Evolutionary conservation across 2,797 vertebrate genomes (phyloP), one percentile per base, ranked within the genome.

Genomic region (Esox masquinongy): DNA sequence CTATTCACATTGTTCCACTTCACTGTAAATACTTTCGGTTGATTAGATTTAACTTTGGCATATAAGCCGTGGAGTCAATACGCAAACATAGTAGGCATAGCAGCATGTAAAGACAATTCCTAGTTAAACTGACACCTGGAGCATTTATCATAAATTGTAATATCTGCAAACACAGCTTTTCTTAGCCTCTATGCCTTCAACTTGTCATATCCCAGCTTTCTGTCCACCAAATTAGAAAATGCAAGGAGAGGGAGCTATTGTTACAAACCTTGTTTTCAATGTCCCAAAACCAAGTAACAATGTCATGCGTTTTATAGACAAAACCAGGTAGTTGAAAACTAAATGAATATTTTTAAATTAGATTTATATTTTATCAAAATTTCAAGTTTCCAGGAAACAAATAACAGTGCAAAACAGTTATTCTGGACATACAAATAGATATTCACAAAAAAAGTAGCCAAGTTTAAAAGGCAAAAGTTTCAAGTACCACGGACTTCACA

Each of bases 371-470:
- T 86, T 17, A 80, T 69, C 85, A 86, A 70, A 1, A 19, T 2
- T 89, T 92, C 92, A 94, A 93, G 90, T 92, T 86, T 89, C 82
- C 89, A 92, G 91, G 90, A 84, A 56, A 86, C 85, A 51, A 70
- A 12, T 56, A 77, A 79, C 86, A 87, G 88, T 92, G 88, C 88
- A 92, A 92, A 73, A 80, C 29, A 0, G 29, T 31, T 47, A 39
- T 26, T 24, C 68, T 15, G 36, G 1, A 59, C 64, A 75, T 2
- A 69, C 47, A 63, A 24, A 74, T 31, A 39, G 71, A 17, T 50
- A 56, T 66, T 34, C 26, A 77, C 22, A 78, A 43, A 31, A 81
- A 50, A 64, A 0, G 69, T 66, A 43, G 68, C 36, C 17, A 69
- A 5, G 68, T 22, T 22, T 5, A 15, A 7, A 47, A 24, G 36